Percentiles rank a stretch among this genome's conserved stretches.
Evolutionary conservation across 2,888 invertebrate species (phyloP).

Genomic region (Torymus texanus): DNA sequence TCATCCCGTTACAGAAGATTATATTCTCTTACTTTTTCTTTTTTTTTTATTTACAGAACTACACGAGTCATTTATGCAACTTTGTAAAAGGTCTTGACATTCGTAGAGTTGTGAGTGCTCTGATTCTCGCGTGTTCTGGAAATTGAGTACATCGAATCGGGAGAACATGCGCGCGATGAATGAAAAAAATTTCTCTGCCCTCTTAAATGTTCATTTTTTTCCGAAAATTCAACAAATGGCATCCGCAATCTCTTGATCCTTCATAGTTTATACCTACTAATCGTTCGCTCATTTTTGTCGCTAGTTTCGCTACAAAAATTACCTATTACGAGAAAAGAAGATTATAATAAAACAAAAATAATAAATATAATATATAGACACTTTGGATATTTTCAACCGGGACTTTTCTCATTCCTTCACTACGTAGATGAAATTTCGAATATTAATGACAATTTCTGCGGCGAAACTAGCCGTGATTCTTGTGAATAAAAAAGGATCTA

Average conservation of each 20-base stretch:
- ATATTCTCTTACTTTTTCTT: constrained; percentile 58
- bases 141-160: constrained; percentile 48
- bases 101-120: constrained; percentile 38
- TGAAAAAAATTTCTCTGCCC: constrained; percentile 30
- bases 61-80: constrained; percentile 46
- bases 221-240: constrained; percentile 50
- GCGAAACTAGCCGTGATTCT: constrained; percentile 51
- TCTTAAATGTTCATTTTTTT: constrained; percentile 38
- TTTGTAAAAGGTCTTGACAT: constrained; percentile 55
- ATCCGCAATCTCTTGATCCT: constrained; percentile 49
- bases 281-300: constrained; percentile 42
- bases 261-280: constrained; percentile 43
- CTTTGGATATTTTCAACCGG: neutral
- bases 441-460: constrained; percentile 27
- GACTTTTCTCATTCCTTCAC: constrained; percentile 19
- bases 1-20: constrained; percentile 66
- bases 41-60: constrained; percentile 50
- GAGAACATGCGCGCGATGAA: constrained; percentile 45
- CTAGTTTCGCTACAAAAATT: constrained; percentile 53
- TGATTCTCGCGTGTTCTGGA: constrained; percentile 44
- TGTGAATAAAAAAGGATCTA: constrained; percentile 56
- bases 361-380: constrained; percentile 21
- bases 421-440: constrained; percentile 19
- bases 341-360: constrained; percentile 27
- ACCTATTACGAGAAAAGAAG: constrained; percentile 4